phyloP scores from a whole-genome alignment of 2,888 invertebrate genomes.

The Dastarcus helophoroides region DNA sequence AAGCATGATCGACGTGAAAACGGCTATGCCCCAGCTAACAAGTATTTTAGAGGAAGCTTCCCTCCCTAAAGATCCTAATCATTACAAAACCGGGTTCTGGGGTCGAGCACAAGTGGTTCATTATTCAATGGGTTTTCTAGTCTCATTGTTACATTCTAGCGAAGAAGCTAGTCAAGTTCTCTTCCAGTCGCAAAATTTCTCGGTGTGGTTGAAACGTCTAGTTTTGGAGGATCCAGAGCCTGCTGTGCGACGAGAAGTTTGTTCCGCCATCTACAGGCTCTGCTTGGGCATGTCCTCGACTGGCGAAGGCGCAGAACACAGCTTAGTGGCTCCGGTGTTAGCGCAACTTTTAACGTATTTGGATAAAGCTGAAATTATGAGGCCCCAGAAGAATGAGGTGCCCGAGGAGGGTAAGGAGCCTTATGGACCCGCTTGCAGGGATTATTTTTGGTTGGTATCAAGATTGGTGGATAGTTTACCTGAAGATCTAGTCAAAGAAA shows the following conservation, averaged over 20 bases:
- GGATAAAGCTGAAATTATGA: constrained; percentile 76
- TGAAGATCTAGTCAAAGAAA: constrained; percentile 62
- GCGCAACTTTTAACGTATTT: constrained; percentile 71
- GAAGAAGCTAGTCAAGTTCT: constrained; percentile 64
- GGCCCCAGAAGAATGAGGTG: constrained; percentile 46
- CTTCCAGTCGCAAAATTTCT: constrained; percentile 62
- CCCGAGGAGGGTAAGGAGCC: constrained; percentile 80
- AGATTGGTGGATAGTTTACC: constrained; percentile 78
- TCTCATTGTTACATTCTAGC: constrained; percentile 86
- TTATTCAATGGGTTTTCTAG: constrained; percentile 82
- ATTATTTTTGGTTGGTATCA: constrained; percentile 89
- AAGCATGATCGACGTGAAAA: constrained; percentile 75
- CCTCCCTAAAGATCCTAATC: constrained; percentile 64
- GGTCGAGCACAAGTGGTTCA: constrained; percentile 86
- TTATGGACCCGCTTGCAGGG: constrained; percentile 86
- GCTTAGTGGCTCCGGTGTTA: constrained; percentile 64
- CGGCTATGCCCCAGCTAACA: constrained; percentile 72
- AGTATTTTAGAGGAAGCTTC: constrained; percentile 82
- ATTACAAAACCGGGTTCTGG: constrained; percentile 87
- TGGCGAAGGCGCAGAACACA: constrained; percentile 42
- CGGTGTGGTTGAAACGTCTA: constrained; percentile 72
- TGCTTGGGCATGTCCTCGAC: constrained; percentile 55
- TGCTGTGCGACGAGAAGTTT: constrained; percentile 79
- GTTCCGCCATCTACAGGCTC: constrained; percentile 81
- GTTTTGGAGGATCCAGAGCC: constrained; percentile 88